Percentiles rank a stretch among this genome's conserved stretches.
Evolutionary conservation across 2,888 invertebrate species (phyloP).

Genomic region (Drosophila maculinotata): DNA sequence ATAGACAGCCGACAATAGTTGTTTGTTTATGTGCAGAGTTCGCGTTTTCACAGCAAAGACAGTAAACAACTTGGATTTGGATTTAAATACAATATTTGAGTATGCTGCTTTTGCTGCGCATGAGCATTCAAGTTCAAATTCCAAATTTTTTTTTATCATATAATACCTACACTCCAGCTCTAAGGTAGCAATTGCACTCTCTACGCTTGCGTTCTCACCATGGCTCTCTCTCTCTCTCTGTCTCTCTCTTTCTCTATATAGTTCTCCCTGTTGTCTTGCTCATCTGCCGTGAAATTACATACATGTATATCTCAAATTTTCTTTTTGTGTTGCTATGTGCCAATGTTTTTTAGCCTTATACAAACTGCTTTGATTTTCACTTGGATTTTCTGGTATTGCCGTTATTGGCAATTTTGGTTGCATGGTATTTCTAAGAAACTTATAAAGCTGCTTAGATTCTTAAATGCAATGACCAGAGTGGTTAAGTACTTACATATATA

Average conservation of each 20-base stretch:
- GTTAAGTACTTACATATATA: neutral
- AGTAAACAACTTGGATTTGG: slow-evolving; percentile 56
- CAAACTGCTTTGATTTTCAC: slow-evolving; percentile 35
- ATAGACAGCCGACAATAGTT: slow-evolving; percentile 48
- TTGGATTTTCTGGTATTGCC: slow-evolving; percentile 34
- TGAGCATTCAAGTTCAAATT: slow-evolving; percentile 53
- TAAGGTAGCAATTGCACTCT: slow-evolving; percentile 21
- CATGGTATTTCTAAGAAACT: slow-evolving; percentile 3
- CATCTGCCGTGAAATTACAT: slow-evolving; percentile 42
- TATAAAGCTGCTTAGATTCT: neutral
- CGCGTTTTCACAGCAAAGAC: slow-evolving; percentile 49
- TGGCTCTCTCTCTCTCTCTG: slow-evolving; percentile 6
- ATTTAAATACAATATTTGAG: slow-evolving; percentile 31
- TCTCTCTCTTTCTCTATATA: slow-evolving; percentile 1
- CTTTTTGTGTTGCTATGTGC: slow-evolving; percentile 49
- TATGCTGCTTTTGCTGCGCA: slow-evolving; percentile 47
- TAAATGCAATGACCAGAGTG: slow-evolving; percentile 17
- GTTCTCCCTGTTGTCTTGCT: slow-evolving; percentile 15
- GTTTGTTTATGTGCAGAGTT: slow-evolving; percentile 57
- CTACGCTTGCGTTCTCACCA: slow-evolving; percentile 32
- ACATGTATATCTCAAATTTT: slow-evolving; percentile 42
- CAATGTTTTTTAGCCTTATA: slow-evolving; percentile 12
- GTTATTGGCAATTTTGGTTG: slow-evolving; percentile 13
- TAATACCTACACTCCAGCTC: slow-evolving; percentile 13
- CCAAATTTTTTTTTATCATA: slow-evolving; percentile 28